Conservation (phyloP, 2,888 invertebrate genomes). For the Leptinotarsa rubiginosa region DNA sequence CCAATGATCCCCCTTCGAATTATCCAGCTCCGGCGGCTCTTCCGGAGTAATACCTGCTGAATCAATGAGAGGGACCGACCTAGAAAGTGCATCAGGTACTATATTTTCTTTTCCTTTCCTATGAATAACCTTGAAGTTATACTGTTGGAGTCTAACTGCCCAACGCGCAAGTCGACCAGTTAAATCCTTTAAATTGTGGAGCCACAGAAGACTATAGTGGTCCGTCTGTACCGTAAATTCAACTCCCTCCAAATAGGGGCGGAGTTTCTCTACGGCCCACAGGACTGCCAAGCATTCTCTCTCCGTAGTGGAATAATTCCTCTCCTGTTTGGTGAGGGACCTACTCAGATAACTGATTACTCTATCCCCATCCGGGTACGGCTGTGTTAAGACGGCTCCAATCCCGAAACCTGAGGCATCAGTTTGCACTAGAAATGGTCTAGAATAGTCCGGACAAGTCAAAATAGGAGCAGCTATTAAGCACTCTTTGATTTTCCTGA, state of each 20-base stretch:
- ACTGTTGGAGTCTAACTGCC: conserved; percentile 36
- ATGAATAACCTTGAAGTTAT: conserved; percentile 33
- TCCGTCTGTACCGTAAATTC: conserved; percentile 40
- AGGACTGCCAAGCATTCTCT: conserved; percentile 39
- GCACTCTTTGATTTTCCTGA: conserved; percentile 35
- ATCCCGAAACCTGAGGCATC: conserved; percentile 44
- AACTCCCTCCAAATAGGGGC: conserved; percentile 40
- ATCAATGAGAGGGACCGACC: no score
- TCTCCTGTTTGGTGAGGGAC: conserved; percentile 31
- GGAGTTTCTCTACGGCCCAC: conserved; percentile 40
- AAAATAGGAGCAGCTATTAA: conserved; percentile 40
- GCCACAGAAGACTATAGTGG: conserved; percentile 22
- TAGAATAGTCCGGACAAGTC: conserved; percentile 37
- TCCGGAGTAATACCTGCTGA: no score
- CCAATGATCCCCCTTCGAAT: no score
- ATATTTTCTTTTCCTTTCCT: conserved; percentile 35
- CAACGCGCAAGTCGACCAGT: conserved; percentile 47
- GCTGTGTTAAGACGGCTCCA: conserved; percentile 44
- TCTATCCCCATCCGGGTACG: conserved; percentile 32
- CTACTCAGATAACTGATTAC: conserved; percentile 41
- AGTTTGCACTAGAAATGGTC: conserved; percentile 45
- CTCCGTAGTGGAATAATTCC: conserved; percentile 40
- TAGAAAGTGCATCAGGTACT: conserved; percentile 35
- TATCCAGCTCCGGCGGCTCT: no score
- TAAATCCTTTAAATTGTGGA: conserved; percentile 41